Base-by-base conservation (phyloP, 92 coral and sea anemone species). In the Siderastrea radians region DNA sequence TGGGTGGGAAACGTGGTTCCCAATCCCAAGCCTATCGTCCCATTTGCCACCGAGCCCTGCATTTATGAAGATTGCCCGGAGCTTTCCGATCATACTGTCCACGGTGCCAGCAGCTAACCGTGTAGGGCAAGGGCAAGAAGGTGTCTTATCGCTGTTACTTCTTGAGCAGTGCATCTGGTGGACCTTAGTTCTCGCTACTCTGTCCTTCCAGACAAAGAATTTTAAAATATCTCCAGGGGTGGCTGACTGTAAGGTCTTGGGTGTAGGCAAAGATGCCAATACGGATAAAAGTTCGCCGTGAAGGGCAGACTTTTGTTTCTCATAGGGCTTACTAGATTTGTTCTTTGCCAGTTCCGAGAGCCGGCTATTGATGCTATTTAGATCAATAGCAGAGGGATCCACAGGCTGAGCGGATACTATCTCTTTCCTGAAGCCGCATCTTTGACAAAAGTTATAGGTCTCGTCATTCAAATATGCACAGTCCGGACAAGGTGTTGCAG, bases 151-250 rank as follows among this genome's bases (percentile, higher is more conserved):
- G 6, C 53, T 17, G 1, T 51, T 9, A n/a, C 3, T 15, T 14
- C 13, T 17, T 53, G 65, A 16, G 15, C 81, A 85, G 3, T 63
- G 47, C 16, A 53, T n/a, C 19, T 46, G 38, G 48, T 85, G 89
- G 49, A 68, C 74, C 14, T 61, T 75, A 2, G 83, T 74, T 58
- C 17, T 17, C 3, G 78, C 84, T 5, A 68, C 48, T 6, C 49
- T 83, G 79, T 85, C 93, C 55, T 90, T 90, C 90, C 93, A 85
- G 8, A 80, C 81, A 17, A 90, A 84, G 44, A 90, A 90, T 2
- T 16, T 74, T 50, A 77, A 49, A n/a, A 85, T 47, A 49, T 90
- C 90, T 26, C 47, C 68, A 19, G 90, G 72, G 19, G 83, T 78
- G 43, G 90, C 83, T 5, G 90, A 85, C n/a, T 50, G 47, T 83